Conservation (phyloP, 92 coral and sea anemone genomes). For the Actinernus sp. region DNA sequence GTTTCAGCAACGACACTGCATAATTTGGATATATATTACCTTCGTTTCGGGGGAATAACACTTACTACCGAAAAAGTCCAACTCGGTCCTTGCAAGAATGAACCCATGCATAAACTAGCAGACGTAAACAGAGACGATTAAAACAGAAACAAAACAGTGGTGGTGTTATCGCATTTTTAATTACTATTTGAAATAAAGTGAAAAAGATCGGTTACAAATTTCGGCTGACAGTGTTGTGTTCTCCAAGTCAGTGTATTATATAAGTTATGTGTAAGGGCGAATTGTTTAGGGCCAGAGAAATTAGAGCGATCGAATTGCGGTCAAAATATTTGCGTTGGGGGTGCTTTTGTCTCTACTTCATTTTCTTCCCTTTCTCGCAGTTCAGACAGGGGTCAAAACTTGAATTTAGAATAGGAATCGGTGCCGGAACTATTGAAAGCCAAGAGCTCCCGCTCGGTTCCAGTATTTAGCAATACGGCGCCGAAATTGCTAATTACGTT, state of each 20-base stretch:
- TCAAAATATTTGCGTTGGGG: slow-evolving; percentile 30
- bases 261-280: slow-evolving; percentile 4
- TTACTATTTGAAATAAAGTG: neutral
- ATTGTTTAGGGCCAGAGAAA: slow-evolving; percentile 20
- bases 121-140: neutral
- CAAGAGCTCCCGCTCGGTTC: slow-evolving; percentile 32
- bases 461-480: slow-evolving; percentile 5
- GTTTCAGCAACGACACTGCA: no score
- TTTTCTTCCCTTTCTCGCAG: slow-evolving; percentile 13
- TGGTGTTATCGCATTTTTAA: slow-evolving; percentile 2
- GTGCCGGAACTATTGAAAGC: slow-evolving; percentile 31
- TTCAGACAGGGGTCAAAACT: slow-evolving; percentile 12
- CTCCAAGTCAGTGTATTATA: neutral
- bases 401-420: slow-evolving; percentile 27
- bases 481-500: slow-evolving; percentile 29
- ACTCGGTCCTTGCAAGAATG: no score
- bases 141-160: neutral
- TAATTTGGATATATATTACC: no score
- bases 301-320: slow-evolving; percentile 26
- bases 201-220: neutral
- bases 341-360: slow-evolving; percentile 23
- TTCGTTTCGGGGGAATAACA: no score
- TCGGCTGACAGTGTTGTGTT: neutral
- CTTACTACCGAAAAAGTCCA: no score
- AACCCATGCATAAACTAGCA: neutral